A percentile compares a stretch with the other conserved stretches of the same genome.
Conservation (phyloP, 1,140 invertebrate genomes). For the Thrips palmi region DNA sequence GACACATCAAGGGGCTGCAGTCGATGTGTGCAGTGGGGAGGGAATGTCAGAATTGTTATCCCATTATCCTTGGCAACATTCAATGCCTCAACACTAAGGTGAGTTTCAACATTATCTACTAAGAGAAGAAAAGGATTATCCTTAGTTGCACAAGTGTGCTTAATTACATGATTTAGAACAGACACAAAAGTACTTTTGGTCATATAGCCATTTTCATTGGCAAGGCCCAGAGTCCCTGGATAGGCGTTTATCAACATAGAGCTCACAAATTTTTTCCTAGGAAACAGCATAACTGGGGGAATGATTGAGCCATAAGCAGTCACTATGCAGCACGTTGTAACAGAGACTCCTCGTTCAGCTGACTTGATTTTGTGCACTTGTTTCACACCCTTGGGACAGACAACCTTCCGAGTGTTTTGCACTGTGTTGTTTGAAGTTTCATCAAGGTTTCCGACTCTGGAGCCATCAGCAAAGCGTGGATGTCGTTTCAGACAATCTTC, state of each 20-base stretch:
- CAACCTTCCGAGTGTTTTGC: conserved; percentile 22
- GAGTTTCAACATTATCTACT: conserved; percentile 23
- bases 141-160: conserved; percentile 15
- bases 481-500: too few relatives aligned
- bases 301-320: conserved; percentile 20
- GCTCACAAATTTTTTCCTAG: conserved; percentile 19
- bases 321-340: conserved; percentile 19
- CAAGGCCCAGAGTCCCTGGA: conserved; percentile 23
- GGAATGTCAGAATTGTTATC: conserved; percentile 19
- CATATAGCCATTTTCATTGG: conserved; percentile 24
- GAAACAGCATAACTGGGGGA: conserved; percentile 21
- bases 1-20: conserved; percentile 21
- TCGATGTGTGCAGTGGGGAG: conserved; percentile 19
- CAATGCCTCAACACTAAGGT: conserved; percentile 19
- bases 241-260: conserved; percentile 20
- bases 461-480: conserved; percentile 10
- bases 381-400: conserved; percentile 20
- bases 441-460: conserved; percentile 23
- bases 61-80: conserved; percentile 18
- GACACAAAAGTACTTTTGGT: conserved; percentile 23
- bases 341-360: conserved; percentile 22
- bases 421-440: conserved; percentile 26
- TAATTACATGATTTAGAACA: conserved; percentile 26
- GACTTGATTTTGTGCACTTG: conserved; percentile 22
- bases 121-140: conserved; percentile 18